Evolutionary conservation across 2,888 invertebrate genomes (phyloP).

Genomic region (Margaritifera margaritifera): DNA sequence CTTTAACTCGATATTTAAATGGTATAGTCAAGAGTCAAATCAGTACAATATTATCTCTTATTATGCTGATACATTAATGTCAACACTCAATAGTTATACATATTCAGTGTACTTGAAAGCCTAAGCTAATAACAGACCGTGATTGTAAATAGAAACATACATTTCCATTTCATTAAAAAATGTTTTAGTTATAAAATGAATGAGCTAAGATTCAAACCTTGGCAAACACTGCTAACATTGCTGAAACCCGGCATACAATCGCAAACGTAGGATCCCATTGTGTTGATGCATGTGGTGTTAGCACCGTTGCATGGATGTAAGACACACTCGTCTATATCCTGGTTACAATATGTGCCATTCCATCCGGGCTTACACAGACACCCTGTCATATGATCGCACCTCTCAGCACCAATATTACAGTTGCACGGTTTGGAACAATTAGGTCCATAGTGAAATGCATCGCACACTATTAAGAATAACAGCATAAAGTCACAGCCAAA

Average conservation of each 20-base stretch:
- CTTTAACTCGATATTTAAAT: no score
- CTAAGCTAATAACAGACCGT: no score
- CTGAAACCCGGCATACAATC: constrained; percentile 3
- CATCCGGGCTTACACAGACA: constrained; percentile 8
- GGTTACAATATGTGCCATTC: constrained; percentile 3
- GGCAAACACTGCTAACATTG: not conserved
- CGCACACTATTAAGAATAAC: no score
- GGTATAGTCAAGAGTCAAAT: no score
- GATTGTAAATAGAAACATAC: no score
- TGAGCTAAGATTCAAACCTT: not conserved
- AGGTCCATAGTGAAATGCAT: not conserved
- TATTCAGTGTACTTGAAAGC: no score
- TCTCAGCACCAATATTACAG: constrained; percentile 4
- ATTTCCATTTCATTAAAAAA: no score
- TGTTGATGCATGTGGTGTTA: constrained; percentile 5
- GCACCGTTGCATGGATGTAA: not conserved
- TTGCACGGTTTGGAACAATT: constrained; percentile 8
- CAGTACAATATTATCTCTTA: no score
- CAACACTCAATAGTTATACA: no score
- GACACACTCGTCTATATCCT: constrained; percentile 9
- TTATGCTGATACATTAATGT: no score
- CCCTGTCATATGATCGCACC: constrained; percentile 10
- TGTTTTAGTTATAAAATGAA: no score
- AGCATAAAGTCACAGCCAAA: no score
- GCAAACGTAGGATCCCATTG: constrained; percentile 2